phyloP scores from a whole-genome alignment of 2,113 vertebrate genomes.

The Trinectes maculatus region DNA sequence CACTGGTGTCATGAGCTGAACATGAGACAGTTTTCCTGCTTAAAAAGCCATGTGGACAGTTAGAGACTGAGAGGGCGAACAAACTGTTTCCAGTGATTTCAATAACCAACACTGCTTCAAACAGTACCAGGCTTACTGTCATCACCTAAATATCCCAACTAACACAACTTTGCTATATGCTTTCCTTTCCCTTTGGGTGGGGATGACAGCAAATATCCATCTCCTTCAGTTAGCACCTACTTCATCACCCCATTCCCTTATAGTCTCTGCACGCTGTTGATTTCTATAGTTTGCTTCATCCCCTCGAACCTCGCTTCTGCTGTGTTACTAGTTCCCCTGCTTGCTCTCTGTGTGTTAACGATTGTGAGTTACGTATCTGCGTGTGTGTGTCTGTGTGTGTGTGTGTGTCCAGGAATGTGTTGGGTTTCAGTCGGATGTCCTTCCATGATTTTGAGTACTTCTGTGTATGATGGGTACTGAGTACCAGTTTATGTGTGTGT shows the following conservation, averaged over 20 bases:
- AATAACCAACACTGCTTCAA: conserved; percentile 42
- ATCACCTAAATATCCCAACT: conserved; percentile 47
- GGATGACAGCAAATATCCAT: conserved; percentile 65
- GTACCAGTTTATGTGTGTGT: conserved; percentile 2
- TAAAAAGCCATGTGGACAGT: conserved; percentile 37
- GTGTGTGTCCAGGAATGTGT: neutral
- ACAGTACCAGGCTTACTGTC: conserved; percentile 48
- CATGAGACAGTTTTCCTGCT: conserved; percentile 1
- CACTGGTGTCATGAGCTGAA: neutral
- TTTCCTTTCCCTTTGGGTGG: conserved; percentile 49
- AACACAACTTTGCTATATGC: conserved; percentile 23
- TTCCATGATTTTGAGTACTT: conserved; percentile 18
- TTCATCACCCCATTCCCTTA: conserved; percentile 53
- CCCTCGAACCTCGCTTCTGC: conserved; percentile 68
- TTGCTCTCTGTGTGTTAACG: conserved; percentile 69
- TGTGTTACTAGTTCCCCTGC: conserved; percentile 58
- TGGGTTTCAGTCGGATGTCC: conserved; percentile 36
- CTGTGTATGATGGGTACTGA: conserved; percentile 21
- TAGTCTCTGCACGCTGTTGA: conserved; percentile 64
- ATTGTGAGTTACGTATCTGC: conserved; percentile 1
- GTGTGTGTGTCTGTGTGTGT: no score
- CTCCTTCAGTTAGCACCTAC: conserved; percentile 61
- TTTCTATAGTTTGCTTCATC: conserved; percentile 63
- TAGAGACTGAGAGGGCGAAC: conserved; percentile 35
- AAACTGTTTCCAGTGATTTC: conserved; percentile 49